Conservation (phyloP, 2,888 invertebrate species). For the Torymus aiolomorphi region DNA sequence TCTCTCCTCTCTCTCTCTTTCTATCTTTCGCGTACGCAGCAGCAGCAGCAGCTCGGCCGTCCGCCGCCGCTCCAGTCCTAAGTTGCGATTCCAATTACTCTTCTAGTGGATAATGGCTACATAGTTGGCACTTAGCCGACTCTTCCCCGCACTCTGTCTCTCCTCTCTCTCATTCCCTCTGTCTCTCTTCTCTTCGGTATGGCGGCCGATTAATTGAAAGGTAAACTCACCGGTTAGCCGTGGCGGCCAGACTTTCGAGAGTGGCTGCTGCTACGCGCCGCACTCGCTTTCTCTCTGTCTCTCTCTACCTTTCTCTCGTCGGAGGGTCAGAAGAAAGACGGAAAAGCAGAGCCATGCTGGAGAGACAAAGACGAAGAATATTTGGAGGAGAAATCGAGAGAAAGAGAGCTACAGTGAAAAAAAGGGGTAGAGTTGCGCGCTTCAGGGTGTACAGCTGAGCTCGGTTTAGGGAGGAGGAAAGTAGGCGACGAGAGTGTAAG, state of each 20-base stretch:
- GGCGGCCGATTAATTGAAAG: conserved; percentile 73
- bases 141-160: conserved; percentile 14
- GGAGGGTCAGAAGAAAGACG: conserved; percentile 2
- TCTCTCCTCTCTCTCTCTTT: not conserved
- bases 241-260: conserved; percentile 70
- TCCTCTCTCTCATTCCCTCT: conserved; percentile 32
- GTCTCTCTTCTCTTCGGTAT: conserved; percentile 56
- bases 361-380: conserved; percentile 30
- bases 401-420: conserved; percentile 8
- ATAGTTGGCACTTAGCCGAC: conserved; percentile 71
- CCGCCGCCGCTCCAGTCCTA: conserved; percentile 38
- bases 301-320: too few species aligned
- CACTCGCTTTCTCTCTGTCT: too few species aligned
- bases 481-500: not conserved
- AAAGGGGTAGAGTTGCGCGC: too few species aligned
- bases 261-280: conserved; percentile 53
- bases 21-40: not conserved
- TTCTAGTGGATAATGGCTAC: conserved; percentile 72
- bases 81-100: conserved; percentile 72
- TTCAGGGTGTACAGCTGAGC: too few species aligned
- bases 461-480: not conserved
- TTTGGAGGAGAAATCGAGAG: not conserved
- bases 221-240: conserved; percentile 71
- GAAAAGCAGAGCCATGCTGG: conserved; percentile 52
- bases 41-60: not conserved